Evolutionary conservation across 2,113 vertebrate species (phyloP), one percentile per base, ranked within the genome.

Genomic region (Thunnus maccoyii): DNA sequence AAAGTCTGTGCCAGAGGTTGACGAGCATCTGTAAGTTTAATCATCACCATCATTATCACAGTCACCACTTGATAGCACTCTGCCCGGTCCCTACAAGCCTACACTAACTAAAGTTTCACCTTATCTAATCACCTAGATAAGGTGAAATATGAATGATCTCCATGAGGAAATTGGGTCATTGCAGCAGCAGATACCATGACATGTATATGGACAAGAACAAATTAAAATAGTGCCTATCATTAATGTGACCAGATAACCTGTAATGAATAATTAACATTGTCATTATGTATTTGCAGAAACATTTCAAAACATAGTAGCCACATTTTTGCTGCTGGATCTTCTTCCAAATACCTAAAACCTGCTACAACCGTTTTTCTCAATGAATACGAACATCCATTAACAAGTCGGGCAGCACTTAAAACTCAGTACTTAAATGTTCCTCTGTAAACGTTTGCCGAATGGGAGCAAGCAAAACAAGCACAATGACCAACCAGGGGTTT

Each of bases 391-490:
- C 63, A 79, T 50, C 56, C 44, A 27, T 14, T 50, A 70, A 79
- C 46, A 73, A 76, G 27, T 3, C 47, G 51, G 25, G 55, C 17
- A 50, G 57, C 18, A 46, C 7, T 41, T 58, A 41, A 83, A 67
- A 41, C 13, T 76, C 44, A 78, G 78, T 67, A 58, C 55, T 15
- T 55, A 51, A 57, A 44, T 1, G 55, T 48, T 72, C 14, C 16
- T 75, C 52, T 76, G 69, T 80, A 76, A 88, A 88, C 85, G 85
- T 89, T 88, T 89, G 69, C 75, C 81, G 72, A 88, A 88, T 22
- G 44, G 61, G 50, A 79, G 79, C 78, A 61, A 70, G 68, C 68
- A 77, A 85, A 88, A 87, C 69, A 46, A 76, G 65, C 36, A 0
- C 66, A 77, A 41, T 72, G 73, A 90, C 81, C 84, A 71, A 73